Conservation (phyloP, 1,140 invertebrate species). For the Tenebrio molitor region DNA sequence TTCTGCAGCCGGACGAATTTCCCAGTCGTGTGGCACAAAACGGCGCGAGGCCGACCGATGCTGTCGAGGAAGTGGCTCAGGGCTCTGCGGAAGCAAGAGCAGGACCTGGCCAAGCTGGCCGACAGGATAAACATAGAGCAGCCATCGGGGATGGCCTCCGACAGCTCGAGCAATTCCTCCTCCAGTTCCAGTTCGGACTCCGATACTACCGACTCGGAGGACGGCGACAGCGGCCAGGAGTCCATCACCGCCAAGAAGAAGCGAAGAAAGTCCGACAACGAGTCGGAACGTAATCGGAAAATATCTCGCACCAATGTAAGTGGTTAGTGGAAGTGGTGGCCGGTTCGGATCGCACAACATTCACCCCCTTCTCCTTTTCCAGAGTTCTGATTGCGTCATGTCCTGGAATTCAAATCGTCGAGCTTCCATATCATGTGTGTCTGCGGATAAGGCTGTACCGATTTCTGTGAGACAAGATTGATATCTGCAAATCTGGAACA, state of each 20-base stretch:
- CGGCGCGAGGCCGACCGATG: constrained; percentile 94
- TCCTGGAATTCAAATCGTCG: constrained; percentile 33
- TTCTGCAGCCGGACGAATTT: constrained; percentile 97
- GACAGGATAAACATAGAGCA: constrained; percentile 89
- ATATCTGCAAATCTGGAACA: constrained; percentile 32
- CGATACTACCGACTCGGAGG: constrained; percentile 78
- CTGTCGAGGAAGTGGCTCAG: constrained; percentile 78
- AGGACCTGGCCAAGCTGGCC: constrained; percentile 87
- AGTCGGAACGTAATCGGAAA: constrained; percentile 60
- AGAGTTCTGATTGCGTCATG: constrained; percentile 26
- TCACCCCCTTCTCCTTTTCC: background rate
- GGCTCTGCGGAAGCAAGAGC: constrained; percentile 77
- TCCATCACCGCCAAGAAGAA: constrained; percentile 91
- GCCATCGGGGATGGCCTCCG: constrained; percentile 93
- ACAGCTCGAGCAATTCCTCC: constrained; percentile 92
- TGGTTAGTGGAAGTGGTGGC: background rate
- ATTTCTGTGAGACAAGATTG: constrained; percentile 44
- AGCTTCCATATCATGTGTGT: constrained; percentile 44
- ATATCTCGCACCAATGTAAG: constrained; percentile 55
- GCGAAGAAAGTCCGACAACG: constrained; percentile 69
- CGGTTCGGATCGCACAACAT: background rate
- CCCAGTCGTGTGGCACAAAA: constrained; percentile 98
- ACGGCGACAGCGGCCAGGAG: constrained; percentile 89
- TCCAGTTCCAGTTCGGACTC: constrained; percentile 82
- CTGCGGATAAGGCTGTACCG: constrained; percentile 20